Evolutionary conservation across 2,113 vertebrate species (phyloP), one percentile per base, ranked within the genome.

Genomic region (Percina caprodes): DNA sequence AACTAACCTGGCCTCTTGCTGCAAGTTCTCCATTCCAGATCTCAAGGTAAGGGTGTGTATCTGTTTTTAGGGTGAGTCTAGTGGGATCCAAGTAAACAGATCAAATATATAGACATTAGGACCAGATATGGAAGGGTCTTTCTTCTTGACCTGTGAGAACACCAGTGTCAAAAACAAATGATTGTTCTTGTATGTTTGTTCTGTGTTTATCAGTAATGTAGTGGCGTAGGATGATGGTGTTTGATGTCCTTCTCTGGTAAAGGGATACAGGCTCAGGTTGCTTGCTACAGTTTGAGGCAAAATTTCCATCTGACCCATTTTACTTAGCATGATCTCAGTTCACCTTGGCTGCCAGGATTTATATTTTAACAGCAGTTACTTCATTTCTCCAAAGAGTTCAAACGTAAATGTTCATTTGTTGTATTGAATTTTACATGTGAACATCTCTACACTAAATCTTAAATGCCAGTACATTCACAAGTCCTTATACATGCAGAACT

Each of bases 1-100:
- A 94, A 95, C 96, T 74, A 96, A 95, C 82, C 88, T 96, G 78
- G 96, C 96, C 60, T 94, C 92, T 51, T 97, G 96, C 94, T 96
- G 94, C 92, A 97, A 92, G 91, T 97, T 99, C 77, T 83, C 93
- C 56, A 97, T 99, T 80, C 98, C 97, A 15, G 97, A 99, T 67
- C 96, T 99, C 62, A 98, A 99, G 97, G 98, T 99, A 77, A 88
- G 77, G 24, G 14, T 69, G 24, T 35, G 18, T 42, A 21, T 75
- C 51, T 55, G 2, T 55, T 45, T 15, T 18, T 10, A 4, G 3
- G 3, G 46, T 11, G 6, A 15, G 6, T 13, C 39, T 6, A 42
- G 23, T 35, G 9, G 26, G 6, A 59, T n/a, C 0, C 1, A 35
- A 58, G 3, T 18, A 11, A 48, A 55, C 33, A 35, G 16, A 69